phyloP scores from a whole-genome alignment of 1,140 invertebrate genomes.

The Batillaria attramentaria region DNA sequence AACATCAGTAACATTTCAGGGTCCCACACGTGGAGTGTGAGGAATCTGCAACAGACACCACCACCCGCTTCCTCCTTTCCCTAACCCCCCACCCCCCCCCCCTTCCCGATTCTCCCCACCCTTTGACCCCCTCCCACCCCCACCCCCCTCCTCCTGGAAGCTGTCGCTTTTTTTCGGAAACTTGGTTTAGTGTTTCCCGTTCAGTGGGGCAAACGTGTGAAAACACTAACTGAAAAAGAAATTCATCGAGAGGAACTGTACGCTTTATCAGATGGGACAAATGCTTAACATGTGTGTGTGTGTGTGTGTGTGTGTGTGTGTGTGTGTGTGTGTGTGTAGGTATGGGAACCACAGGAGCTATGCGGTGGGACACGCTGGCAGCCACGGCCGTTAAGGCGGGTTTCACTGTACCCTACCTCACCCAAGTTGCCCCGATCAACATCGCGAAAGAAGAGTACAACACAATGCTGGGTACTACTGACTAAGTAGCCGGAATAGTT shows the following conservation, averaged over 20 bases:
- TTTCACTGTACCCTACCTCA: conserved; percentile 25
- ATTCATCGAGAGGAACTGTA: neutral
- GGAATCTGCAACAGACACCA: neutral
- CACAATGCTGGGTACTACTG: conserved; percentile 2
- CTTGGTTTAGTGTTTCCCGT: neutral
- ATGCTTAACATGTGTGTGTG: too few species aligned
- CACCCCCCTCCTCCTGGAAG: neutral
- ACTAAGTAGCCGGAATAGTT: too few species aligned
- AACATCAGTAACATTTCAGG: too few species aligned
- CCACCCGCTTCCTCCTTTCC: neutral
- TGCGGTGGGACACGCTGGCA: conserved; percentile 18
- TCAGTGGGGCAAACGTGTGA: neutral
- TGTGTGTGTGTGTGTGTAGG: neutral
- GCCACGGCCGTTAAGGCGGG: neutral
- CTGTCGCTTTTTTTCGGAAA: neutral
- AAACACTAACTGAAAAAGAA: neutral
- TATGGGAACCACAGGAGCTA: conserved; percentile 30
- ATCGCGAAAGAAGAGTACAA: conserved; percentile 34
- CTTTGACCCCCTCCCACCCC: neutral
- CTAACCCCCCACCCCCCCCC: neutral
- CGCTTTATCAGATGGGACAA: neutral
- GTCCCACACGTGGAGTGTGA: too few species aligned
- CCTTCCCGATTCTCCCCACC: neutral
- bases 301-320: neutral
- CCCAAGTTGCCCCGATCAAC: conserved; percentile 15